phyloP scores from a whole-genome alignment of 2,888 invertebrate genomes.

The Patella depressa region DNA sequence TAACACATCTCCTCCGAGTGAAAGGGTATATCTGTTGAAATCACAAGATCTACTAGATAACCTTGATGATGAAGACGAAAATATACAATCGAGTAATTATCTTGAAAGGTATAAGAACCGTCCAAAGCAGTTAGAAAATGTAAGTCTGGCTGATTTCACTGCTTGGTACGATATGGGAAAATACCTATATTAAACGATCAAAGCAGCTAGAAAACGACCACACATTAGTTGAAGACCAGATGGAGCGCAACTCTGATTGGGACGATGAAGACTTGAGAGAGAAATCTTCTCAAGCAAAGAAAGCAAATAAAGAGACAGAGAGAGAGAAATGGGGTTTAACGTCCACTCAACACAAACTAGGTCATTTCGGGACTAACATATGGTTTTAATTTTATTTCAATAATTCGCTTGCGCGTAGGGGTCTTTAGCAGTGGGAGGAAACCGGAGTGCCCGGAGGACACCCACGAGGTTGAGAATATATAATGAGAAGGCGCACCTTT shows the following conservation, averaged over 20 bases:
- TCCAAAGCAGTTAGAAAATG: conserved; percentile 26
- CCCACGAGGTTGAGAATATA: no score
- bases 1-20: conserved; percentile 33
- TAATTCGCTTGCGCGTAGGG: no score
- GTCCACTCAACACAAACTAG: no score
- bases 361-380: no score
- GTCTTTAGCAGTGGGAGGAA: no score
- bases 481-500: no score
- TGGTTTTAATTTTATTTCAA: no score
- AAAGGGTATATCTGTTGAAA: no score
- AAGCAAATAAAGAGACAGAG: conserved; percentile 16
- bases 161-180: conserved; percentile 25
- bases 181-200: neutral
- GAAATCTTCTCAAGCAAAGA: conserved; percentile 29
- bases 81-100: conserved; percentile 34
- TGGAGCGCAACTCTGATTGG: neutral
- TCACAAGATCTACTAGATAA: no score
- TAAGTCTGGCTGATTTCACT: conserved; percentile 37
- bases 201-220: neutral
- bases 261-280: conserved; percentile 21
- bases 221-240: no score
- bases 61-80: conserved; percentile 1
- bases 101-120: conserved; percentile 38
- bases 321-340: no score
- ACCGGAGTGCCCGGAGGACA: no score